Evolutionary conservation across 2,888 invertebrate species (phyloP), one percentile per base, ranked within the genome.

Genomic region (Piscicola geometra): DNA sequence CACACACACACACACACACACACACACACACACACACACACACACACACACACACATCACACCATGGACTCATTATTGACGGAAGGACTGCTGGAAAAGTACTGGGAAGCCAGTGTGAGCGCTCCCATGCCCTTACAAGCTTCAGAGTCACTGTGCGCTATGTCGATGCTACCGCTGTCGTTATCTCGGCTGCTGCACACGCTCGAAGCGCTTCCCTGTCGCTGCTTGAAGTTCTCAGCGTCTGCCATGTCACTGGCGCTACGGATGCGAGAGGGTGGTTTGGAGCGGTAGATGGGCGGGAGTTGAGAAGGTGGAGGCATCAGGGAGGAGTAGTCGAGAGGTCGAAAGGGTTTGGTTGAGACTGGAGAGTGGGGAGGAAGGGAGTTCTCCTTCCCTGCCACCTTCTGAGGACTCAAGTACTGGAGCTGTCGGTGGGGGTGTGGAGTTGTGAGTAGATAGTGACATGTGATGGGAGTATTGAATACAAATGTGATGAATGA

Each of bases 141-240:
- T 36, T 76, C 76, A 0, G 76, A 76, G 36, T 76, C 76, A 41
- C 76, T 76, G 71, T 76, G 75, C 1, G 56, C 68, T 41, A 33
- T 64, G 56, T 28, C 66, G 1, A 36, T 75, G 47, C 47, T 41
- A 36, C 28, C 68, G n/a, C 60, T n/a, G n/a, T 56, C 60, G 60
- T 5, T n/a, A 56, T n/a, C 25, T 18, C n/a, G 3, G 12, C 25
- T n/a, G n/a, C n/a, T n/a, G 41, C 41, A 41, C 5, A 25, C 60
- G 5, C n/a, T 21, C 3, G 15, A 18, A 18, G 60, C n/a, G n/a
- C 60, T 56, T 18, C 60, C 60, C 21, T 47, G 9, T 9, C 50
- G 50, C 9, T 47, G 50, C 21, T 56, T 56, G 12, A 18, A 5
- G 2, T 3, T 5, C 18, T 5, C 3, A 3, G n/a, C 30, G 28